A percentile compares a stretch with the other conserved stretches of the same genome.
Conservation (phyloP, 2,113 vertebrate species). For the Canis aureus region DNA sequence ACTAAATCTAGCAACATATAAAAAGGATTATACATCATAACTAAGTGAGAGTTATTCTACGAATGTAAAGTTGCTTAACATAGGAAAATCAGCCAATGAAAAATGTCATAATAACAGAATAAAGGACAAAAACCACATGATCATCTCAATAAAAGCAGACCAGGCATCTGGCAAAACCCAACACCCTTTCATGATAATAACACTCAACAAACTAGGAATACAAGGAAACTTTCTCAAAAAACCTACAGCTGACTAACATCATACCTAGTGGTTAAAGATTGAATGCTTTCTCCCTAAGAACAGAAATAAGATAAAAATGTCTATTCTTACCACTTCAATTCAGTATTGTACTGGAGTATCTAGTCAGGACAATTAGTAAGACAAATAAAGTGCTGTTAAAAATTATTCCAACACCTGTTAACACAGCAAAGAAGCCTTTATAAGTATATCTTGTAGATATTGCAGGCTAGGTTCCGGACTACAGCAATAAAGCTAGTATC, state of each 20-base stretch:
- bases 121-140: background rate
- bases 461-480: background rate
- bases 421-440: background rate
- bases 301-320: background rate
- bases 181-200: background rate
- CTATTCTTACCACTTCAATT: background rate
- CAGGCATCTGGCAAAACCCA: background rate
- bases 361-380: background rate
- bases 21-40: background rate
- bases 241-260: background rate
- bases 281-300: background rate
- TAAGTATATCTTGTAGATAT: background rate
- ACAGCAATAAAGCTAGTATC: background rate
- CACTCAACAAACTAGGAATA: background rate
- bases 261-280: background rate
- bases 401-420: background rate
- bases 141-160: background rate
- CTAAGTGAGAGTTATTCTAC: background rate
- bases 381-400: background rate
- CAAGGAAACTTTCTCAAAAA: background rate
- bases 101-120: background rate
- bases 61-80: background rate
- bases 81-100: background rate
- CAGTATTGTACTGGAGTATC: background rate
- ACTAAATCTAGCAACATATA: background rate